Conservation (phyloP, 2,888 invertebrate species). For the Macroteleia sp. region DNA sequence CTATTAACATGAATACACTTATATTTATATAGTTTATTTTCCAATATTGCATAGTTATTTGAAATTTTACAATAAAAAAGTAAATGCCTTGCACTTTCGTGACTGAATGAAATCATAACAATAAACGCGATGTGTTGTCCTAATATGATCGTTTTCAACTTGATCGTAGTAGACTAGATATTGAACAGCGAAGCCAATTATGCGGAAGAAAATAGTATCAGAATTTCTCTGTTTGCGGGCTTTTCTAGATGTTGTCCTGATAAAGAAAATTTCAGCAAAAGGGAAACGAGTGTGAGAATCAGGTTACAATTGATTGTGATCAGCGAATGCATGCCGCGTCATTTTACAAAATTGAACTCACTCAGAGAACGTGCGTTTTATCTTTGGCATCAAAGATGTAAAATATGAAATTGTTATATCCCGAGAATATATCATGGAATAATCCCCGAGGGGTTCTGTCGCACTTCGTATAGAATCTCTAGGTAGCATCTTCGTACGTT, state of each 20-base stretch:
- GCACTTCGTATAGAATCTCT: neutral
- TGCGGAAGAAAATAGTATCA: conserved; percentile 17
- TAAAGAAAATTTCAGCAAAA: conserved; percentile 10
- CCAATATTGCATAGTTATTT: too few relatives aligned
- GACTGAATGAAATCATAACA: conserved; percentile 5
- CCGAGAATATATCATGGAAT: too few relatives aligned
- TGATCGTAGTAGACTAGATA: neutral
- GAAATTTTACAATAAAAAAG: too few relatives aligned
- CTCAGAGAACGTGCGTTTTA: conserved; percentile 33
- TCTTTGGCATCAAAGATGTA: neutral
- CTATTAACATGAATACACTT: too few relatives aligned
- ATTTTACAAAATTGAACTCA: conserved; percentile 39
- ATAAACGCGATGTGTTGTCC: neutral
- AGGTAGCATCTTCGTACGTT: too few relatives aligned
- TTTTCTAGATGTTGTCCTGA: conserved; percentile 24
- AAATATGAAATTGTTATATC: conserved; percentile 34
- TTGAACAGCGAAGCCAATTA: too few relatives aligned
- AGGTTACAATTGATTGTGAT: conserved; percentile 43
- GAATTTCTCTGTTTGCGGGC: conserved; percentile 24
- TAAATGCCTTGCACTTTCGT: neutral
- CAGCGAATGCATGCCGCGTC: conserved; percentile 20
- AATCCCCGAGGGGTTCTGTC: conserved; percentile 1
- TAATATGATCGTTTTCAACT: conserved; percentile 21
- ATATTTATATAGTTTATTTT: too few relatives aligned
- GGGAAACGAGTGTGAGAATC: conserved; percentile 30